Conservation (phyloP, 2,113 vertebrate genomes). For the Emydura subglobosa region DNA sequence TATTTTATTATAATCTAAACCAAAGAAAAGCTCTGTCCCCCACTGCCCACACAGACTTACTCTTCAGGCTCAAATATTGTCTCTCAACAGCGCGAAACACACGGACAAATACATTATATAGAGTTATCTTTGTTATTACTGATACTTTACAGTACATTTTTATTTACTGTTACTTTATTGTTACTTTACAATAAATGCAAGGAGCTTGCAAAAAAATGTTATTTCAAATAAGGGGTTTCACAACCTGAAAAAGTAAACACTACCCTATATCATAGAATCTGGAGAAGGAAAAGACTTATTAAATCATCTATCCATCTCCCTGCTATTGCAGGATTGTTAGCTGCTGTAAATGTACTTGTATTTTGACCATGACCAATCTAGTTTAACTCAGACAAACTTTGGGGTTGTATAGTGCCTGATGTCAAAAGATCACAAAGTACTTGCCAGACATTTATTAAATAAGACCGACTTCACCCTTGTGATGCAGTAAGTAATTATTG, state of each 20-base stretch:
- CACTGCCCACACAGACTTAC: neutral
- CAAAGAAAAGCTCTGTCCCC: neutral
- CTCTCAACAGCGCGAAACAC: neutral
- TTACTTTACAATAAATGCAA: neutral
- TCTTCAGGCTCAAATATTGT: neutral
- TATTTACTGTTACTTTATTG: neutral
- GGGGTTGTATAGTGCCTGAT: constrained; percentile 46
- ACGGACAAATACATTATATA: neutral
- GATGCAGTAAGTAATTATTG: neutral
- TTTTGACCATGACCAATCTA: neutral
- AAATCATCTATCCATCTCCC: neutral
- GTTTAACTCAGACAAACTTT: constrained; percentile 36
- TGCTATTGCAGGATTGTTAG: neutral
- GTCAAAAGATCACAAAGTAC: constrained; percentile 32
- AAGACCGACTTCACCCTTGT: neutral
- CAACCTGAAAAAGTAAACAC: neutral
- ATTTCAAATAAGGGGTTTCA: neutral
- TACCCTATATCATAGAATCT: neutral
- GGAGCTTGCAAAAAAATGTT: neutral
- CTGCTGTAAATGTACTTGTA: neutral
- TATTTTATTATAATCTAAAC: neutral
- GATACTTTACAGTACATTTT: neutral
- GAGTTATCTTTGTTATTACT: neutral
- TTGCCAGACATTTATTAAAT: constrained; percentile 63
- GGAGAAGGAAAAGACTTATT: neutral